Evolutionary conservation across 1,140 invertebrate species (phyloP).

Genomic region (Bombus balteatus): DNA sequence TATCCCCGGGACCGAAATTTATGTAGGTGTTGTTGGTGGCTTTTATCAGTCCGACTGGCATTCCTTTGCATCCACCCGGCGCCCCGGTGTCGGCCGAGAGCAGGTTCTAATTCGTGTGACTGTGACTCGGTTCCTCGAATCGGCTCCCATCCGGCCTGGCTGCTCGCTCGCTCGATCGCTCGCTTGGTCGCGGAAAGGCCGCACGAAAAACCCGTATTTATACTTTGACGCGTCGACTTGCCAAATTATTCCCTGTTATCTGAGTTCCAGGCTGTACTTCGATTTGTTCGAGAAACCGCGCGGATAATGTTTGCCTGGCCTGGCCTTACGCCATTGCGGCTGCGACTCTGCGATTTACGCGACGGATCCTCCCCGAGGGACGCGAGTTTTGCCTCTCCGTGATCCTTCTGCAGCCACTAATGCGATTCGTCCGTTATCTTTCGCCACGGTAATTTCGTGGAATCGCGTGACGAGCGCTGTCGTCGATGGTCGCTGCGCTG

Average conservation of each 20-base stretch:
- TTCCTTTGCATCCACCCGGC: slow-evolving; percentile 81
- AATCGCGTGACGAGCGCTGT: too few relatives aligned
- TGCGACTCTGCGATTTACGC: neutral
- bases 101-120: slow-evolving; percentile 82
- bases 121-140: slow-evolving; percentile 69
- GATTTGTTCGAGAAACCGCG: slow-evolving; percentile 32
- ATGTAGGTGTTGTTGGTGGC: slow-evolving; percentile 82
- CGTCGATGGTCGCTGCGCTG: too few relatives aligned
- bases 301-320: neutral
- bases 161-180: neutral
- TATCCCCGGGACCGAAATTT: slow-evolving; percentile 81
- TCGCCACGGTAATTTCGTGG: too few relatives aligned
- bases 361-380: too few relatives aligned
- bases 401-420: neutral
- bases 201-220: slow-evolving; percentile 21
- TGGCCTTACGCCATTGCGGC: neutral
- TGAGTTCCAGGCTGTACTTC: neutral
- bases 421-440: neutral
- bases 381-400: neutral
- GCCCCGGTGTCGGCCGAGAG: slow-evolving; percentile 81
- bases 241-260: slow-evolving; percentile 19
- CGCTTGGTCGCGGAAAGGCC: neutral
- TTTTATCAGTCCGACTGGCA: slow-evolving; percentile 82
- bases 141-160: slow-evolving; percentile 20
- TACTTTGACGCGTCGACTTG: slow-evolving; percentile 17